Base-by-base conservation (phyloP, 2,797 vertebrate genomes). In the Sorex maritimensis region DNA sequence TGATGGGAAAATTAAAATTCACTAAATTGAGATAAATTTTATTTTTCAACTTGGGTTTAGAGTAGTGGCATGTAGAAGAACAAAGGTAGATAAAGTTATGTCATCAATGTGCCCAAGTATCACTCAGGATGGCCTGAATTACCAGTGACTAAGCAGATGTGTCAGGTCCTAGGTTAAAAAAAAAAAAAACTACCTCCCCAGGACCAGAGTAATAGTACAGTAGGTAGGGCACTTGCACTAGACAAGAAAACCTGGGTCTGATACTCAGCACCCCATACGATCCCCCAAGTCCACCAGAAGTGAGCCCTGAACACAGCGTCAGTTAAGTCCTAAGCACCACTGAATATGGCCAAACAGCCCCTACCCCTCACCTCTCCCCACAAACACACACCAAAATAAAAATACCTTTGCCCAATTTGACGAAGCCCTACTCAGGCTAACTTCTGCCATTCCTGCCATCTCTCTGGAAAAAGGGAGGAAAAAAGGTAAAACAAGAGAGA, bases 1-100 rank as follows among this genome's bases (percentile, higher is more conserved):
- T 69, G 49, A 34, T 24, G 52, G 30, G 75, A 90, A 86, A 92
- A 81, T 23, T 90, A 81, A 75, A 91, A 41, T 44, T 23, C 28
- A 90, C 61, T 74, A 3, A 91, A 49, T 24, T 44, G 28, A 7
- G 13, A 84, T 0, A 58, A 6, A 26, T 15, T 75, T 92, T 28
- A 24, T 88, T 52, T 88, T 81, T 72, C 24, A 34, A 55, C 17
- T 30, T 58, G 38, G 61, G 44, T 67, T 88, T 68, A 75, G 12
- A 75, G 6, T 21, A 82, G 74, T 15, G 67, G 67, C 44, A 69
- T 0, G 10, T 2, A 86, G 23, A 82, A 46, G 49, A 41, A 75
- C 68, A 79, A 65, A 88, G 28, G 72, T 8, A 75, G 26, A 3
- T 49, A 77, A 87, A 4, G 21, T 1, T 34, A 17, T 49, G 63